Percentiles rank a stretch among this genome's conserved stretches.
phyloP scores from a whole-genome alignment of 2,888 invertebrate genomes.

The Lydus trimaculatus region DNA sequence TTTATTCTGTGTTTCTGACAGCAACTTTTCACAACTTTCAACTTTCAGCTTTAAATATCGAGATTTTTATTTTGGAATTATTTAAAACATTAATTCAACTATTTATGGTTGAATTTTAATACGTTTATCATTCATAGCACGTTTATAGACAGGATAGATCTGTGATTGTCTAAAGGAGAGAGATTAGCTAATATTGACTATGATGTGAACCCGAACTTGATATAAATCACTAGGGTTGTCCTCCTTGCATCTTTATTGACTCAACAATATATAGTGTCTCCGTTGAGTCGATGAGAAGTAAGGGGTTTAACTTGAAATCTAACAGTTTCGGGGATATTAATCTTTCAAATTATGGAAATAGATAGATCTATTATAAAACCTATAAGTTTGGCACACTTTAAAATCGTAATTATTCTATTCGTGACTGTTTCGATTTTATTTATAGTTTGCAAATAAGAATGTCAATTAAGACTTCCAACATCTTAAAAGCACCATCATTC shows the following conservation, averaged over 20 bases:
- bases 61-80: no score
- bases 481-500: not conserved
- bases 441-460: not conserved
- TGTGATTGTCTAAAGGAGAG: slow-evolving; percentile 30
- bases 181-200: slow-evolving; percentile 36
- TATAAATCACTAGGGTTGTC: slow-evolving; percentile 36
- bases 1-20: slow-evolving; percentile 19
- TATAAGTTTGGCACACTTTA: not conserved
- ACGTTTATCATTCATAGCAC: slow-evolving; percentile 25
- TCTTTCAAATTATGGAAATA: not conserved
- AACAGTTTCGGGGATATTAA: not conserved
- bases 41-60: no score
- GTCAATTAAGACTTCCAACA: not conserved
- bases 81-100: no score
- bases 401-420: not conserved
- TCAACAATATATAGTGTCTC: slow-evolving; percentile 10
- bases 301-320: not conserved
- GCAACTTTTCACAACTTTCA: slow-evolving; percentile 17
- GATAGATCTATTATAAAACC: not conserved
- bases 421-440: not conserved
- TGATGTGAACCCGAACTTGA: slow-evolving; percentile 32
- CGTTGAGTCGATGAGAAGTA: not conserved
- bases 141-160: slow-evolving; percentile 17
- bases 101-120: slow-evolving; percentile 18
- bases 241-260: slow-evolving; percentile 34